A percentile compares a stretch with the other conserved stretches of the same genome.
phyloP scores from a whole-genome alignment of 2,797 vertebrate genomes.

The Phataginus tetradactyla region DNA sequence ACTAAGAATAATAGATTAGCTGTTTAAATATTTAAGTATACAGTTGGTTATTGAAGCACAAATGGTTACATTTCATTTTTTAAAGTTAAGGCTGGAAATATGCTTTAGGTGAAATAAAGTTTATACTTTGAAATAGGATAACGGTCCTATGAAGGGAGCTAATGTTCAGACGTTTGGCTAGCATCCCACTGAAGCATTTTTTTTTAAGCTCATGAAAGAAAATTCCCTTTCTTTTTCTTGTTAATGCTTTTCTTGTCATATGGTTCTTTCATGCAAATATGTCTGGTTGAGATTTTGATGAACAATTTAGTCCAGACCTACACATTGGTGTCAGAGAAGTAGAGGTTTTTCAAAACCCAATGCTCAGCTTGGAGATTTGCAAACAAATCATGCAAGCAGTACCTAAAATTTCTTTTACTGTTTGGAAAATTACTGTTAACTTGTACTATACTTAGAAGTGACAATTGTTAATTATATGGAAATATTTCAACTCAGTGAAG shows the following conservation, averaged over 20 bases:
- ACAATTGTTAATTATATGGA: constrained; percentile 29
- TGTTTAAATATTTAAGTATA: neutral
- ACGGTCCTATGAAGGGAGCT: neutral
- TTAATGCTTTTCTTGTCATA: neutral
- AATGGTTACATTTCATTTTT: neutral
- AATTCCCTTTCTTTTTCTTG: neutral
- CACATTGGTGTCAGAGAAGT: neutral
- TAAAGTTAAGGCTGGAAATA: neutral
- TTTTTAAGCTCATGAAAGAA: neutral
- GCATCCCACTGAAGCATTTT: neutral
- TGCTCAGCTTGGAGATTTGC: neutral
- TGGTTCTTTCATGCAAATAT: neutral
- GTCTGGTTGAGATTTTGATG: neutral
- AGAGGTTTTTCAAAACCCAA: neutral
- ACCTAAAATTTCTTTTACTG: constrained; percentile 21
- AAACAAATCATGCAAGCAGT: constrained; percentile 12
- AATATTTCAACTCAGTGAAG: constrained; percentile 57
- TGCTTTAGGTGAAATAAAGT: neutral
- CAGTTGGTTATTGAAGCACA: neutral
- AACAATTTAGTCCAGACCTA: neutral
- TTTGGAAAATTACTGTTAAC: constrained; percentile 40
- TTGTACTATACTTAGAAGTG: neutral
- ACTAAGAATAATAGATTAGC: neutral
- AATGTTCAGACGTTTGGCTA: neutral
- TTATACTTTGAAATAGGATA: neutral